Evolutionary conservation across 2,113 vertebrate species (phyloP), one percentile per base, ranked within the genome.

Genomic region (Gopherus evgoodei): DNA sequence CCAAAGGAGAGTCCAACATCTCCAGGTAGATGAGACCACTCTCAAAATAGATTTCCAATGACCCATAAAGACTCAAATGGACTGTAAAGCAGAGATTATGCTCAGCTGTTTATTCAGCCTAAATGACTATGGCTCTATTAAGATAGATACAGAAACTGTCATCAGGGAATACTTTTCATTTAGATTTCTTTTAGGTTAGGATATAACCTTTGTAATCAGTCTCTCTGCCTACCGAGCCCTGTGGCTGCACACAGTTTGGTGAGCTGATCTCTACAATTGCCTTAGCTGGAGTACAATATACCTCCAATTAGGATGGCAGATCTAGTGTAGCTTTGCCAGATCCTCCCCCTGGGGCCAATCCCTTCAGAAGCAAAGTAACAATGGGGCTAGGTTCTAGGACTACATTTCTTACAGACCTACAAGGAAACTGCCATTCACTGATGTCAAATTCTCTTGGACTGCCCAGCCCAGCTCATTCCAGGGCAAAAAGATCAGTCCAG

Each of bases 321-420:
- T 52, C 80, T 89, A 79, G 47, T 2, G 38, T 3, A 44, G 72
- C 11, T 88, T 91, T 83, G 35, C 35, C 62, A 72, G 22, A 84
- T 1, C 53, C 3, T 47, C 22, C 31, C 31, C 83, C 31, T 83
- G 9, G 65, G 65, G 19, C n/a, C 17, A 72, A 38, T 38, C 9
- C 17, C 81, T 50, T 75, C 69, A 80, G 49, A 93, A 88, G 52
- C 13, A 11, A 90, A 65, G 54, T 1, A 79, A 62, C 62, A 56
- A 42, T 81, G 90, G 89, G 49, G 38, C 24, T 78, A 78, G 38
- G 90, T 95, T 86, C 89, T 91, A 91, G 88, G 53, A 92, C 53
- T 76, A 88, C 44, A 8, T 47, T 57, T 29, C 38, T 42, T 78
- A 72, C 65, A 69, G 21, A 4, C 13, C 24, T 90, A 86, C 22